Evolutionary conservation across 2,888 invertebrate genomes (phyloP).

Genomic region (Dasypolia templi): DNA sequence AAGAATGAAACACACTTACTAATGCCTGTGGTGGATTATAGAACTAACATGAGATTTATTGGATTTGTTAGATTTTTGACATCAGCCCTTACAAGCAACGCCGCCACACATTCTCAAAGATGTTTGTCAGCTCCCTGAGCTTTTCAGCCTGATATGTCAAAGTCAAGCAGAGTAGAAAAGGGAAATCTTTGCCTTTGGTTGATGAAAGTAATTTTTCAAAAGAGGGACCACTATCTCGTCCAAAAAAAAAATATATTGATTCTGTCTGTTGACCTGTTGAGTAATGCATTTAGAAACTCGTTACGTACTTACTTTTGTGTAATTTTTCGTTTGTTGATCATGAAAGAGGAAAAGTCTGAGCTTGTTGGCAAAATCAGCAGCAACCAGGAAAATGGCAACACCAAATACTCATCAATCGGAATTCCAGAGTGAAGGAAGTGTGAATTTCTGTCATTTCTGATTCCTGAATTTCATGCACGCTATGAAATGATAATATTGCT

Average conservation of each 20-base stretch:
- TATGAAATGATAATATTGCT: conserved; percentile 8
- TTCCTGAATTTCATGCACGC: conserved; percentile 35
- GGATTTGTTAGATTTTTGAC: conserved; percentile 1
- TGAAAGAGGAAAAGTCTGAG: background rate
- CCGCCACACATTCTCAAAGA: background rate
- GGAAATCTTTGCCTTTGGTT: background rate
- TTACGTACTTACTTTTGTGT: background rate
- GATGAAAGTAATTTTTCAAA: too few species aligned
- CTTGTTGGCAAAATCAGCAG: background rate
- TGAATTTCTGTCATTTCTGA: too few species aligned
- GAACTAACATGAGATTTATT: background rate
- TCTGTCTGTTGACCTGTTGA: background rate
- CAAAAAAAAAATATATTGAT: too few species aligned
- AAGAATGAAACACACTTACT: background rate
- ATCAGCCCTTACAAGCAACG: background rate
- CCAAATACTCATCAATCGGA: background rate
- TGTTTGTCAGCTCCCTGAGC: background rate
- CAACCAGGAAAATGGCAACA: conserved; percentile 26
- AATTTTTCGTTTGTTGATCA: background rate
- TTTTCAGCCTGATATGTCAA: background rate
- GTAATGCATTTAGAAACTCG: background rate
- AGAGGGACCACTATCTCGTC: too few species aligned
- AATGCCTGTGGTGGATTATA: background rate
- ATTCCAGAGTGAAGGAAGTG: too few species aligned
- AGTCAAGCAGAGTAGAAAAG: background rate